phyloP scores from a whole-genome alignment of 2,113 vertebrate genomes.

The Struthidea cinerea region DNA sequence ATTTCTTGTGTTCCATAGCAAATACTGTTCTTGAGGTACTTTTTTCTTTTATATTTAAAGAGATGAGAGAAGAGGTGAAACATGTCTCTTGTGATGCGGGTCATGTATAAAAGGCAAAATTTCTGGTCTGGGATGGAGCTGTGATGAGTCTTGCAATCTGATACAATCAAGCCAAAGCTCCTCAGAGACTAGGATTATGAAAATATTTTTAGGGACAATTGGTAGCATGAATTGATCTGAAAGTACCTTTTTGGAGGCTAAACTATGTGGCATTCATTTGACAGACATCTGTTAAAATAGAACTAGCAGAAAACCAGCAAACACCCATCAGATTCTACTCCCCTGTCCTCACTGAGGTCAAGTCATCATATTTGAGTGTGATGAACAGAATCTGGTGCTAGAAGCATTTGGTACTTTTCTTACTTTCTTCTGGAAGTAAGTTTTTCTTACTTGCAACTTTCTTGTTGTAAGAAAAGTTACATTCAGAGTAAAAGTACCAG shows the following conservation, averaged over 20 bases:
- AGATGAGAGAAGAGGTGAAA: background rate
- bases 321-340: background rate
- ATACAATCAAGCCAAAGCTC: constrained; percentile 23
- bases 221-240: background rate
- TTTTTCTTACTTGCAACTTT: too few species aligned
- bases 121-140: constrained; percentile 19
- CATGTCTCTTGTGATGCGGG: background rate
- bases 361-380: background rate
- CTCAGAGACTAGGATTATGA: background rate
- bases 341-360: background rate
- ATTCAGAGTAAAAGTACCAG: background rate
- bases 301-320: background rate
- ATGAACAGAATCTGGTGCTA: background rate
- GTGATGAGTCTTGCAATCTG: constrained; percentile 21
- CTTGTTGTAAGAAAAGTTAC: too few species aligned
- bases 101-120: background rate
- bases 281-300: background rate
- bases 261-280: background rate
- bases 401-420: background rate
- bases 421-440: too few species aligned
- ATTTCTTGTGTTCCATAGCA: constrained; percentile 15
- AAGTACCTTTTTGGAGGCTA: background rate
- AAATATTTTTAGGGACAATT: background rate
- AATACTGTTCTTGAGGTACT: constrained; percentile 7
- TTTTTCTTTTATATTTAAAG: background rate